Evolutionary conservation across 2,113 vertebrate species (phyloP), one percentile per base, ranked within the genome.

Genomic region (Hepsetus odoe): DNA sequence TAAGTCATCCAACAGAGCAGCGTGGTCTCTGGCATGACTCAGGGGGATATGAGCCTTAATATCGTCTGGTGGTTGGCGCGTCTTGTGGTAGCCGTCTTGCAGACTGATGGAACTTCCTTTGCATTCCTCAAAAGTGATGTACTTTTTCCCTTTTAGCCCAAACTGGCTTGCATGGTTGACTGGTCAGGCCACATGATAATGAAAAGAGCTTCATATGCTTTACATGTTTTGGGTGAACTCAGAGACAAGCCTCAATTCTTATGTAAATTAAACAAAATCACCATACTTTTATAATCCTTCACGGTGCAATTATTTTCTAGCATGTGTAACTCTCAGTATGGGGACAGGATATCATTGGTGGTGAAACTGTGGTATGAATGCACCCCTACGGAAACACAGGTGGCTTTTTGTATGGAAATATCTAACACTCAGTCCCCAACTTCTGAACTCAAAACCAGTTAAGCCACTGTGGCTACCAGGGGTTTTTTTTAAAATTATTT

Each of bases 81-180:
- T 70, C 66, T 85, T 83, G 89, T 81, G 88, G 86, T 82, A 61
- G 80, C 32, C 64, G 79, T 82, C 79, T 70, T 35, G 69, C 64
- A 44, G 70, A 76, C 69, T 83, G 79, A 87, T 77, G 81, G 83
- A 83, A 79, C 61, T 85, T 83, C 81, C 72, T 72, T 79, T 76
- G 81, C 86, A 92, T 92, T 92, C 88, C 86, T 83, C 40, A 74
- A 35, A 46, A 62, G 46, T 68, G 82, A 85, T 76, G 75, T 85
- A 76, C 69, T 62, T 80, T 89, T 89, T 87, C 80, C 86, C 56
- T 64, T 64, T 78, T 64, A 77, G 56, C 12, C 24, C 2, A 4
- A 82, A 81, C 59, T 20, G 61, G 79, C 81, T 72, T 35, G 74
- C 20, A 59, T 8, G 2, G 65, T 53, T 35, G 28, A n/a, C 11